phyloP scores from a whole-genome alignment of 1,140 invertebrate species.

The Calosoma granatense region DNA sequence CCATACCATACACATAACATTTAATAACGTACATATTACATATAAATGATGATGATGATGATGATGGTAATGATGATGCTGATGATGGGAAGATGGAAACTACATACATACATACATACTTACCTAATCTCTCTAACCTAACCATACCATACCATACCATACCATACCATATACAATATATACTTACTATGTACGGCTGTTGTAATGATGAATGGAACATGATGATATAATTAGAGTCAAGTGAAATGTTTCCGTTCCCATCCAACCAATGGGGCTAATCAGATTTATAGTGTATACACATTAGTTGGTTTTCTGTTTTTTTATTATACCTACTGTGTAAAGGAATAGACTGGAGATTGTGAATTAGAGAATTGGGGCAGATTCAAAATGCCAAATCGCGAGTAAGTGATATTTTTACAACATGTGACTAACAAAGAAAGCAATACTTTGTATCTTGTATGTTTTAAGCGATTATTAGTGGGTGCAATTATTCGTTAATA shows the following conservation, averaged over 20 bases:
- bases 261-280: not conserved
- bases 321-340: not conserved
- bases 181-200: slow-evolving; percentile 32
- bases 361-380: slow-evolving; percentile 4
- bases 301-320: not conserved
- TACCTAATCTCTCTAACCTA: too few relatives aligned
- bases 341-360: not conserved
- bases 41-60: not conserved
- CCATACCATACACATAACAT: not conserved
- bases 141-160: too few relatives aligned
- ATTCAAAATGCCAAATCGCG: slow-evolving; percentile 31
- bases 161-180: too few relatives aligned
- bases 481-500: slow-evolving; percentile 30
- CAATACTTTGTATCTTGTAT: slow-evolving; percentile 56
- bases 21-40: not conserved
- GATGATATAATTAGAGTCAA: slow-evolving; percentile 4
- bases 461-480: slow-evolving; percentile 37
- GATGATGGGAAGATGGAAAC: too few relatives aligned
- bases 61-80: too few relatives aligned
- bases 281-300: not conserved
- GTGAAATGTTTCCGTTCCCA: not conserved
- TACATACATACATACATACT: too few relatives aligned
- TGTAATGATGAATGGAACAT: slow-evolving; percentile 32
- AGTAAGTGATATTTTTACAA: slow-evolving; percentile 54
- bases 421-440: slow-evolving; percentile 52